A percentile compares a stretch with the other conserved stretches of the same genome.
phyloP scores from a whole-genome alignment of 2,888 invertebrate genomes.

The Drosophila mercatorum region DNA sequence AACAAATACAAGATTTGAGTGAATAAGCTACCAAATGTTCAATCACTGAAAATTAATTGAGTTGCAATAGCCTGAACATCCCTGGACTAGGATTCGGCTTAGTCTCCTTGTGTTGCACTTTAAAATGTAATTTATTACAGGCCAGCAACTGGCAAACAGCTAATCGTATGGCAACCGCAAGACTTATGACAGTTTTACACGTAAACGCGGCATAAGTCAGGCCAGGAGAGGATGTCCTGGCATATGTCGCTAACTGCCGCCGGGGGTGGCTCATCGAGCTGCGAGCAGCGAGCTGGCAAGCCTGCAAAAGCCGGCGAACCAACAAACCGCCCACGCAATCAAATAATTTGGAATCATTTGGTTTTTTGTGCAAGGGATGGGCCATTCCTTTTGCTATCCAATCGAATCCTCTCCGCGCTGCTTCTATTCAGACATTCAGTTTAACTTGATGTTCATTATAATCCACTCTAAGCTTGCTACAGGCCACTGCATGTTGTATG shows the following conservation, averaged over 20 bases:
- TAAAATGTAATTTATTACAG: slow-evolving; percentile 71
- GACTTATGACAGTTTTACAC: slow-evolving; percentile 83
- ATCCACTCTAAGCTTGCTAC: slow-evolving; percentile 66
- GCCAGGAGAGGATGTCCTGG: slow-evolving; percentile 66
- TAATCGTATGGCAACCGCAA: slow-evolving; percentile 73
- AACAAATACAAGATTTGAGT: background rate
- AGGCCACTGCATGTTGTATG: slow-evolving; percentile 51
- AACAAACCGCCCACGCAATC: slow-evolving; percentile 82
- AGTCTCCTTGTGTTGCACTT: slow-evolving; percentile 34
- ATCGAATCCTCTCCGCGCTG: slow-evolving; percentile 29
- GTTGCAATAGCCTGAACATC: slow-evolving; percentile 20
- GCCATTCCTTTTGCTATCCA: slow-evolving; percentile 24
- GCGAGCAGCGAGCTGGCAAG: background rate
- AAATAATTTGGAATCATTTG: slow-evolving; percentile 83
- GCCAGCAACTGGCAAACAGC: slow-evolving; percentile 15
- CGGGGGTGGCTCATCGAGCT: slow-evolving; percentile 47
- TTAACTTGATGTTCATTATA: slow-evolving; percentile 81
- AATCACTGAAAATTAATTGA: slow-evolving; percentile 79
- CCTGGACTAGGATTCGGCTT: slow-evolving; percentile 9
- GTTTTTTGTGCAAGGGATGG: slow-evolving; percentile 56
- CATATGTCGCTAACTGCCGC: slow-evolving; percentile 77
- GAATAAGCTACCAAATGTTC: slow-evolving; percentile 63
- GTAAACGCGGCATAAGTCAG: slow-evolving; percentile 83
- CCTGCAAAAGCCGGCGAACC: slow-evolving; percentile 26
- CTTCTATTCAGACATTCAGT: slow-evolving; percentile 76